These are phyloP conservation scores for Magallana gigas DNA, from an alignment of 1,140 invertebrate species.

Conservation along the genomic window DNA sequence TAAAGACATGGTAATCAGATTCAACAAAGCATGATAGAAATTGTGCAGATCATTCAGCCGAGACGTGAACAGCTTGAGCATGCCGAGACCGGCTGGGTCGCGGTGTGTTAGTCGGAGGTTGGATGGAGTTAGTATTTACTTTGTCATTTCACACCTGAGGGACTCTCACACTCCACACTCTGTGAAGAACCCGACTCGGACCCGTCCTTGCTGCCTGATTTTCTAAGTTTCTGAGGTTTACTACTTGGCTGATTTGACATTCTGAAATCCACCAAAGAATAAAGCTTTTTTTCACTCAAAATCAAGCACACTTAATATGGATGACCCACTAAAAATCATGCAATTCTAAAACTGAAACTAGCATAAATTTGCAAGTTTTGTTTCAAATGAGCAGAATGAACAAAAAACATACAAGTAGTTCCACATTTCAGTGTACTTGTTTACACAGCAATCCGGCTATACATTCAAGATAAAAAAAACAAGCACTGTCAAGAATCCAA, in stretches of 20 bases:
- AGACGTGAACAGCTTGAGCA: no score
- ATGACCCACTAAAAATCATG: not conserved
- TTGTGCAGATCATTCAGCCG: no score
- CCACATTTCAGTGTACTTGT: not conserved
- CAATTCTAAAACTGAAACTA: conserved; percentile 15
- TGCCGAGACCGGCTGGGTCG: not conserved
- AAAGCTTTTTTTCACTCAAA: conserved; percentile 2
- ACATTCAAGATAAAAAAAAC: not conserved
- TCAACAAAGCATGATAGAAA: no score
- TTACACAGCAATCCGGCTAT: not conserved
- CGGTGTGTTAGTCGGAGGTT: not conserved
- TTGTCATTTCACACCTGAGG: conserved; percentile 35
- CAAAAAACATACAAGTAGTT: no score
- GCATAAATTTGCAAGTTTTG: not conserved
- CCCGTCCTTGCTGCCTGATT: not conserved
- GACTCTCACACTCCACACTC: conserved; percentile 9
- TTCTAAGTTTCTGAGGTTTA: conserved; percentile 1
- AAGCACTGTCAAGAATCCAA: not conserved
- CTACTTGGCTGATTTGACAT: conserved; percentile 35
- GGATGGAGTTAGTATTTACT: conserved; percentile 14
- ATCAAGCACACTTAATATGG: not conserved
- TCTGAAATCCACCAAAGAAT: conserved; percentile 31
- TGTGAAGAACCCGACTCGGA: not conserved
- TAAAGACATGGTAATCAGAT: no score
- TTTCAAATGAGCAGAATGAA: no score